A percentile compares a stretch with the other conserved stretches of the same genome.
These are phyloP conservation scores for Hoplostethus mediterraneus DNA, from an alignment of 2,797 vertebrate genomes.

Conservation along the genomic window DNA sequence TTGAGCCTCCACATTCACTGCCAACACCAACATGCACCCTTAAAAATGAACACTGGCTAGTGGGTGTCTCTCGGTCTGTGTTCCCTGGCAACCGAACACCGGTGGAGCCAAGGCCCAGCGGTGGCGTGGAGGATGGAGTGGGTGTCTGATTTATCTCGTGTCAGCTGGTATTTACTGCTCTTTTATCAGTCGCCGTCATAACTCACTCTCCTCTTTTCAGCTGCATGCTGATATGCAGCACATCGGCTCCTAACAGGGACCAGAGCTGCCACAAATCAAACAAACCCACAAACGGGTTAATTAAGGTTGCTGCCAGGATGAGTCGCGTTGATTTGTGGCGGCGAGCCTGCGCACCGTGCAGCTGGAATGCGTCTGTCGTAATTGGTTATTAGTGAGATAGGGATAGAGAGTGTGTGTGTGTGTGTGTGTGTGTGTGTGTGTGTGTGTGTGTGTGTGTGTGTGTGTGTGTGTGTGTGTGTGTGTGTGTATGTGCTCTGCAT, in stretches of 20 bases:
- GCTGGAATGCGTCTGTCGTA: slow-evolving; percentile 31
- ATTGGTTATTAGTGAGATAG: slow-evolving; percentile 22
- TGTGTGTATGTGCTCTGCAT: slow-evolving; percentile 21
- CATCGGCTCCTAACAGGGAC: slow-evolving; percentile 16
- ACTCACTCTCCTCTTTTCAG: slow-evolving; percentile 38
- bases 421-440: slow-evolving; percentile 19
- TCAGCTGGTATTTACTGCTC: slow-evolving; percentile 70
- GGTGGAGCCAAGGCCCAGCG: slow-evolving; percentile 39
- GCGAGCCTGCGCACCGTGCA: slow-evolving; percentile 3
- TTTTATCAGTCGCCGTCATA: slow-evolving; percentile 60
- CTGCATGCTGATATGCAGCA: slow-evolving; percentile 40
- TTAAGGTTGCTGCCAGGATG: slow-evolving; percentile 23
- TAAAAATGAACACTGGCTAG: slow-evolving; percentile 28
- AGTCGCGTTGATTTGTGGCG: neutral
- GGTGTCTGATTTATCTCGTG: slow-evolving; percentile 71
- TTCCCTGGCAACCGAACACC: slow-evolving; percentile 73
- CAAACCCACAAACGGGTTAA: slow-evolving; percentile 37
- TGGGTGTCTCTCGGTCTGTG: slow-evolving; percentile 48
- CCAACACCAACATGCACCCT: slow-evolving; percentile 26
- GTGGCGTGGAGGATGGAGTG: slow-evolving; percentile 59
- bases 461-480: slow-evolving; percentile 1
- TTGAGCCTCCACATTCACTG: slow-evolving; percentile 18
- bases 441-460: slow-evolving; percentile 19
- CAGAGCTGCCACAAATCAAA: slow-evolving; percentile 25
- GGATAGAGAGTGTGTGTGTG: neutral